These are phyloP conservation scores for Spodoptera frugiperda DNA, from an alignment of 1,140 invertebrate genomes.

Conservation along the genomic window DNA sequence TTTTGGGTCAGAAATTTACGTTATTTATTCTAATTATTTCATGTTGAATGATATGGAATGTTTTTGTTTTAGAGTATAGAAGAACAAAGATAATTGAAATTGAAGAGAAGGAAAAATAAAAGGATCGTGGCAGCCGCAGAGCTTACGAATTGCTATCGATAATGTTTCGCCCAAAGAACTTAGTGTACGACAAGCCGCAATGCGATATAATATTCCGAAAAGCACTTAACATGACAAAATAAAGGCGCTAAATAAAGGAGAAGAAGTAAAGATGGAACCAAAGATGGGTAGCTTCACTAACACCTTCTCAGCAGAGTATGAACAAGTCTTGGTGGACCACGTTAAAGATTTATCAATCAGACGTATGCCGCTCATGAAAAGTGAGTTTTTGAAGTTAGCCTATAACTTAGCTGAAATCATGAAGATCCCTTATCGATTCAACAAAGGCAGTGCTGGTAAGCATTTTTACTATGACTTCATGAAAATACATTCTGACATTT, in stretches of 20 bases:
- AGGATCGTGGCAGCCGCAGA: constrained; percentile 57
- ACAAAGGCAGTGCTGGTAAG: constrained; percentile 65
- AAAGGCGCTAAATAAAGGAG: constrained; percentile 55
- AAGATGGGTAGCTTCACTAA: constrained; percentile 60
- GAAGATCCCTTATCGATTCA: constrained; percentile 55
- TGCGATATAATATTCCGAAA: constrained; percentile 62
- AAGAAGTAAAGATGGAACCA: constrained; percentile 59
- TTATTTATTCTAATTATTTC: constrained; percentile 51
- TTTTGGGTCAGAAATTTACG: constrained; percentile 50
- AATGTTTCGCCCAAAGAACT: constrained; percentile 57
- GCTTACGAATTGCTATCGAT: constrained; percentile 58
- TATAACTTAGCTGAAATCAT: constrained; percentile 51
- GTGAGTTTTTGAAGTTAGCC: constrained; percentile 51
- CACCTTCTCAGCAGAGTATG: constrained; percentile 58
- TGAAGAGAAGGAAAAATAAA: constrained; percentile 58
- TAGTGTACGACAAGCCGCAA: constrained; percentile 61
- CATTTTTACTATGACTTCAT: constrained; percentile 78
- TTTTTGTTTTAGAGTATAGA: too few relatives aligned
- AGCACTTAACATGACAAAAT: constrained; percentile 64
- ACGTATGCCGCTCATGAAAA: constrained; percentile 52
- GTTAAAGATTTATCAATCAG: constrained; percentile 60
- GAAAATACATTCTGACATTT: constrained; percentile 72
- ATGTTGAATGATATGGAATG: too few relatives aligned
- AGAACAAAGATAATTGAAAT: constrained; percentile 40
- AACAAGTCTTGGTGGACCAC: constrained; percentile 55